A percentile compares a stretch with the other conserved stretches of the same genome.
These are phyloP conservation scores for Sterrhoptilus dennistouni DNA, from an alignment of 2,113 vertebrate species.

Conservation along the genomic window DNA sequence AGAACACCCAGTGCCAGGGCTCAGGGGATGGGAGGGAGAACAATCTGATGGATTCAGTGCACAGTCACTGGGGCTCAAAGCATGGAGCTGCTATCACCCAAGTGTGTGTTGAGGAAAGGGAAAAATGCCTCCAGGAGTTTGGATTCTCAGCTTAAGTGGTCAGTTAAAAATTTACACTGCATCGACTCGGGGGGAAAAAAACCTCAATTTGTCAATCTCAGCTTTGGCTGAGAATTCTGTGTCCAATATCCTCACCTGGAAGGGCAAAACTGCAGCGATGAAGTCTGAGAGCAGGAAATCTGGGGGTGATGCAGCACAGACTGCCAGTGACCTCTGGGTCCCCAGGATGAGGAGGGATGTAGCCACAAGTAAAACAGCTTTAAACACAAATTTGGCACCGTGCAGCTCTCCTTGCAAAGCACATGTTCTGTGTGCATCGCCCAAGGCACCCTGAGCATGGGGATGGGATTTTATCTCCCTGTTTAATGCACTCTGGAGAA, in stretches of 20 bases:
- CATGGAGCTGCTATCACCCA: background rate
- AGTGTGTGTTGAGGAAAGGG: background rate
- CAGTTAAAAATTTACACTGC: background rate
- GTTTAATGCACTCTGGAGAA: background rate
- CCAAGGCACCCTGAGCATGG: background rate
- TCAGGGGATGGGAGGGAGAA: background rate
- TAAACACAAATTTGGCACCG: background rate
- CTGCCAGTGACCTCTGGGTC: background rate
- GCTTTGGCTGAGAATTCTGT: background rate
- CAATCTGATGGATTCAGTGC: background rate
- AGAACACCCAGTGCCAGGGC: background rate
- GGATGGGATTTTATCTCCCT: background rate
- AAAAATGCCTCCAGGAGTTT: background rate
- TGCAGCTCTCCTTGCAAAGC: background rate
- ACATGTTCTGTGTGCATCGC: rapidly evolving
- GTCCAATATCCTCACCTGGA: background rate
- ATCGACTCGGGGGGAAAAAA: background rate
- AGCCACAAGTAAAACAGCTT: background rate
- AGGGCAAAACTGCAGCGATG: background rate
- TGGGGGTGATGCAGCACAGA: background rate
- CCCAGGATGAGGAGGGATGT: background rate
- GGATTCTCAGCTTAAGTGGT: background rate
- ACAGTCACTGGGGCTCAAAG: background rate
- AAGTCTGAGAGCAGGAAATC: background rate
- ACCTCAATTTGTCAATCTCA: background rate